These are phyloP conservation scores for Diplazon laetatorius DNA, from an alignment of 2,888 invertebrate species.

Conservation along the genomic window DNA sequence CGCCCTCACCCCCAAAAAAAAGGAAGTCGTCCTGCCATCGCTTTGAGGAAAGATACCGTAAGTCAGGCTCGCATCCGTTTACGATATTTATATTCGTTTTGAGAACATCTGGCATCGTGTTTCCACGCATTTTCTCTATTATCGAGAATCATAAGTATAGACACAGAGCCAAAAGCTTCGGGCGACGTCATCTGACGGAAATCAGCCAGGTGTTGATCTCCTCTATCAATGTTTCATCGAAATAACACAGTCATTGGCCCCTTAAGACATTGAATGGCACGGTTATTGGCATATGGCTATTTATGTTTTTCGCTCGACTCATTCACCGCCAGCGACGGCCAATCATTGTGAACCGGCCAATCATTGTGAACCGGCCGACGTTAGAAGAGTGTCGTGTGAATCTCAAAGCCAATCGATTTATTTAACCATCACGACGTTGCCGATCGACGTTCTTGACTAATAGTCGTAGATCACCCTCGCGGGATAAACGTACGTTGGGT, in stretches of 20 bases:
- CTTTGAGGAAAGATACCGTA: conserved; percentile 20
- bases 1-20: no score
- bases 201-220: conserved; percentile 17
- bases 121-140: not conserved
- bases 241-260: not conserved
- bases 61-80: conserved; percentile 25
- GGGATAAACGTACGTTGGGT: conserved; percentile 8
- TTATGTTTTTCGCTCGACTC: no score
- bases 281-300: not conserved
- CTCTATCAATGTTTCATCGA: not conserved
- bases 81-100: conserved; percentile 39
- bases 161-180: not conserved
- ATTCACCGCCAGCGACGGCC: not conserved
- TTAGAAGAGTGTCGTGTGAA: conserved; percentile 3
- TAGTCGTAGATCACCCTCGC: not conserved
- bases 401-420: conserved; percentile 23
- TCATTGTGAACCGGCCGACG: not conserved
- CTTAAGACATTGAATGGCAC: not conserved
- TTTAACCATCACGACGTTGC: not conserved
- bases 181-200: conserved; percentile 2
- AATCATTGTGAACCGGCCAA: conserved; percentile 2
- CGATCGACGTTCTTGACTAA: not conserved
- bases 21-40: conserved; percentile 28
- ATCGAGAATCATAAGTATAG: conserved; percentile 9
- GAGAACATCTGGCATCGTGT: conserved; percentile 27